Evolutionary conservation across 2,888 invertebrate species (phyloP), one percentile per base, ranked within the genome.

Genomic region (Dioctria linearis): DNA sequence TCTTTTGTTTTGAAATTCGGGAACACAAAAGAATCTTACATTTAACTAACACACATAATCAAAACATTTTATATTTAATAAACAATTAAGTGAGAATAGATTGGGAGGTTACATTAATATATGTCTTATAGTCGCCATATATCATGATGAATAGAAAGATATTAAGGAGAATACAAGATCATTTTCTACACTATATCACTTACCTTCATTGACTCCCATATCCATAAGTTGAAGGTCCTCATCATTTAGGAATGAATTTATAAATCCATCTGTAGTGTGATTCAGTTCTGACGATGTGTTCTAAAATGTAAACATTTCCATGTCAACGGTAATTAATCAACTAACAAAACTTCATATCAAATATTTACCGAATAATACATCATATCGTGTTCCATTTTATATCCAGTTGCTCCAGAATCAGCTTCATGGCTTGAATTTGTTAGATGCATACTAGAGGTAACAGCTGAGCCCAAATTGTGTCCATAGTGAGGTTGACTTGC

Each of bases 181-280:
- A 25, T 25, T 25, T 25, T 25, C 25, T 25, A 49, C 39, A 63
- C n/a, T 9, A 39, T 42, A 65, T 13, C 85, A 90, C 93, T 90
- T 89, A 95, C 96, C 95, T 90, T 96, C 96, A 85, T 94, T 95
- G 92, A 95, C 94, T 61, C 95, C 95, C 95, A 96, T 96, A 85
- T 96, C 96, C 96, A 97, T 96, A 73, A 96, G 91, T 86, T 96
- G 96, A 51, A 96, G 90, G 86, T 96, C 96, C 86, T 96, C 96
- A 84, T 96, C 96, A 86, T 95, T 95, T 78, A 97, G 91, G 83
- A 96, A 94, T 2, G 96, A 95, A 83, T 96, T 96, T 57, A 97
- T 92, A 86, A 96, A 95, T 63, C 96, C 96, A 85, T 97, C 97
- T 40, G 93, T 92, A 51, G 94, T 94, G 87, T 93, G 93, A 88